Base-by-base conservation (phyloP, 2,888 invertebrate species). In the Latheticus oryzae region DNA sequence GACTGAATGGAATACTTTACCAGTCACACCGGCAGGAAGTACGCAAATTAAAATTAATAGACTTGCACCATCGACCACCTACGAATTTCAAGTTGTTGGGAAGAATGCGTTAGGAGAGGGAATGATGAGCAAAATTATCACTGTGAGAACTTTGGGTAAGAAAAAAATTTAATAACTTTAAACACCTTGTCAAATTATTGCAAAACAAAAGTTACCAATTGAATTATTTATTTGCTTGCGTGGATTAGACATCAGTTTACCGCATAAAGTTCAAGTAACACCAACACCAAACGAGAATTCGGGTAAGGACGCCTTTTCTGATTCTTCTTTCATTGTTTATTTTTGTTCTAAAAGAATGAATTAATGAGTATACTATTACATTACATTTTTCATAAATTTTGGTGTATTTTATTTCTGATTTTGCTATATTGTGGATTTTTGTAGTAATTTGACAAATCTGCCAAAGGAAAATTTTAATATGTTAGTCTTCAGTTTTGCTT, bases 51-150 rank as follows among this genome's bases (percentile, higher is more conserved):
- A 95, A 68, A 92, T 97, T 78, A 94, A 93, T 79, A 89, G 91
- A 61, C 84, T 97, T 60, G 88, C 89, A 67, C 94, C 96, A 5
- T 92, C 92, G 64, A 95, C 94, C 26, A 88, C 90, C 53, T 97
- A 97, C 81, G 96, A 97, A 81, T 97, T 97, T 80, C 94, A 95
- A 83, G 94, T 97, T 55, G 89, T 96, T 70, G 95, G 97, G 56
- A 92, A 95, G 76, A 97, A 97, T 79, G 89, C 92, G 7, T 86
- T 95, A 52, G 97, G 97, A 61, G 94, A 96, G 75, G 97, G 97
- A 61, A 92, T 95, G 90, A 92, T 93, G 86, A 96, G 96, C 82
- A 92, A 95, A 80, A 87, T 92, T 59, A 91, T 96, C 75, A 91
- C 90, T 56, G 91, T 94, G 67, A 85, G 89, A 76, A 97, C 97